A percentile compares a stretch with the other conserved stretches of the same genome.
These are phyloP conservation scores for Masticophis lateralis DNA, from an alignment of 2,797 vertebrate genomes.

Conservation along the genomic window DNA sequence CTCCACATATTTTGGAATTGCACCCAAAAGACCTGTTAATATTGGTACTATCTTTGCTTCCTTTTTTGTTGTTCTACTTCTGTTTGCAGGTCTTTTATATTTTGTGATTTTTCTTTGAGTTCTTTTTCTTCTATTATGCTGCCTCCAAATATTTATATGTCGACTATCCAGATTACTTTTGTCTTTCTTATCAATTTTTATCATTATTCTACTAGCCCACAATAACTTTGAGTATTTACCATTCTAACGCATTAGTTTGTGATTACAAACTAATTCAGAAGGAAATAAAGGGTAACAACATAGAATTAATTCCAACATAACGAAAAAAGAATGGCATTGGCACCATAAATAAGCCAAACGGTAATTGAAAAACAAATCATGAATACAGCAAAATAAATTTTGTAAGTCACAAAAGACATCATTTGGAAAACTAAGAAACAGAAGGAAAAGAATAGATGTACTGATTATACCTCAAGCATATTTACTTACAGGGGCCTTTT, in stretches of 20 bases:
- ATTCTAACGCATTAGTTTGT: background rate
- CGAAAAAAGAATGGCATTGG: background rate
- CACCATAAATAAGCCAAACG: background rate
- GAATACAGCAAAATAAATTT: conserved; percentile 8
- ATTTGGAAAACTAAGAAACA: background rate
- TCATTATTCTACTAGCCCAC: background rate
- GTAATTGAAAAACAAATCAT: background rate
- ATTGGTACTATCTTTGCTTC: background rate
- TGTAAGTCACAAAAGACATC: background rate
- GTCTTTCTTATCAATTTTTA: background rate
- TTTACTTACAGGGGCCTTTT: conserved; percentile 94
- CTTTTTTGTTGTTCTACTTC: background rate
- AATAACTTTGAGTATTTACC: background rate
- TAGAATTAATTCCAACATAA: background rate
- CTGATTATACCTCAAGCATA: conserved; percentile 9
- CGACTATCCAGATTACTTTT: background rate
- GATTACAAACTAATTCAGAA: background rate
- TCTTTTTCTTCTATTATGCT: background rate
- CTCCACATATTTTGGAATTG: background rate
- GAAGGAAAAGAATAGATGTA: background rate
- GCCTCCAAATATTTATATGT: background rate
- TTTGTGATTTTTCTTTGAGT: background rate
- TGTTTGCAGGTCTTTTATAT: background rate
- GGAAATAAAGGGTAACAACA: background rate
- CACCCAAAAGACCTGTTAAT: background rate